Conservation (phyloP, 2,797 vertebrate species). For the Limosa lapponica region DNA sequence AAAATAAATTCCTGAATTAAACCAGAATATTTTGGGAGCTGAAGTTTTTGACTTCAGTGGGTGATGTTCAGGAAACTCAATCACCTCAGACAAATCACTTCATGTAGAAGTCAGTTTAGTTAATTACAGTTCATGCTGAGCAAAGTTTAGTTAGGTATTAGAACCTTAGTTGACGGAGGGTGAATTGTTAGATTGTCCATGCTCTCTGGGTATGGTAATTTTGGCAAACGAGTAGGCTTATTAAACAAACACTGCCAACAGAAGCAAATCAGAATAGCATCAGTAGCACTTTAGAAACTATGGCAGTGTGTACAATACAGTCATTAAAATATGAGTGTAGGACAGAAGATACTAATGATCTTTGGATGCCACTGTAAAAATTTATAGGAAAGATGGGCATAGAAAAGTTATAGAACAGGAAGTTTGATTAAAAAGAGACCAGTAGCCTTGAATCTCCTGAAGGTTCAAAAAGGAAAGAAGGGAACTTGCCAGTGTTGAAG, state of each 20-base stretch:
- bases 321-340: not conserved
- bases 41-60: rapidly evolving
- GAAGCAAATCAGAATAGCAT: not conserved
- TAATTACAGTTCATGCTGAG: not conserved
- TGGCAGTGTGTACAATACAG: not conserved
- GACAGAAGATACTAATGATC: not conserved
- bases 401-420: not conserved
- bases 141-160: not conserved
- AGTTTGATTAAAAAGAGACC: not conserved
- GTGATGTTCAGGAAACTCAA: not conserved
- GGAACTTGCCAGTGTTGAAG: not conserved
- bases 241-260: not conserved
- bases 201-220: not conserved
- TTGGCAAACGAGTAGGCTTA: not conserved
- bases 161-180: not conserved
- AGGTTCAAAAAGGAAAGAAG: not conserved
- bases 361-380: not conserved
- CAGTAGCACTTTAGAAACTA: not conserved
- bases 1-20: not conserved
- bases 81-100: not conserved
- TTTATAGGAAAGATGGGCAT: not conserved
- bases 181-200: not conserved
- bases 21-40: not conserved
- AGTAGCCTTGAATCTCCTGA: not conserved
- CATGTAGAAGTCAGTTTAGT: not conserved